These are phyloP conservation scores for Camponotus floridanus DNA, from an alignment of 1,140 invertebrate species.

Conservation along the genomic window DNA sequence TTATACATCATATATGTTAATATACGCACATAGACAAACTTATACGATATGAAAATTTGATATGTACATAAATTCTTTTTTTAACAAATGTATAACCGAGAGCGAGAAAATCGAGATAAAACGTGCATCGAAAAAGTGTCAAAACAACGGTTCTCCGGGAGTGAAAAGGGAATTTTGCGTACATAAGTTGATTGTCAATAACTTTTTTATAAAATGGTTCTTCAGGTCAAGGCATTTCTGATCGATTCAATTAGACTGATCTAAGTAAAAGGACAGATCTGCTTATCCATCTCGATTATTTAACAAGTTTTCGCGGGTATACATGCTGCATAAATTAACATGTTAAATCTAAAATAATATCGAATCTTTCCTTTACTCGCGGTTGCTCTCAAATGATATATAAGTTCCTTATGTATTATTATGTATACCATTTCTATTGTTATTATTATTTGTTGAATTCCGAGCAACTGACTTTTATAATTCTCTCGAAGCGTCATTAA, in stretches of 20 bases:
- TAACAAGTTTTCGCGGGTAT: not conserved
- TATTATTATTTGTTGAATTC: not conserved
- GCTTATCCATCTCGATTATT: conserved; percentile 25
- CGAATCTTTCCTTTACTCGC: not conserved
- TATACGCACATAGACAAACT: too few relatives aligned
- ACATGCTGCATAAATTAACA: conserved; percentile 14
- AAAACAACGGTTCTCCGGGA: too few relatives aligned
- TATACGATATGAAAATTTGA: too few relatives aligned
- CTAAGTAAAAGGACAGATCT: conserved; percentile 22
- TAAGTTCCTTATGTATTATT: not conserved
- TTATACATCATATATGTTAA: not conserved
- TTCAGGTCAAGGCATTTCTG: conserved; percentile 21
- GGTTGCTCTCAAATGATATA: not conserved
- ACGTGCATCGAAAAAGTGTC: not conserved
- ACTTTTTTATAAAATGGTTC: conserved; percentile 8
- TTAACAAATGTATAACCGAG: too few relatives aligned
- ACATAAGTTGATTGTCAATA: not conserved
- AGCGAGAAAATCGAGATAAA: not conserved
- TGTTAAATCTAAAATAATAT: not conserved
- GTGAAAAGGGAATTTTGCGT: conserved; percentile 13
- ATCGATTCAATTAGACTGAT: conserved; percentile 23
- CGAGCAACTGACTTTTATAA: not conserved
- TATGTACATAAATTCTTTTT: too few relatives aligned
- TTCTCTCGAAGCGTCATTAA: too few relatives aligned
- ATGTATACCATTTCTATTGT: not conserved